phyloP scores from a whole-genome alignment of 2,888 invertebrate genomes.

The Itoplectis maculator region DNA sequence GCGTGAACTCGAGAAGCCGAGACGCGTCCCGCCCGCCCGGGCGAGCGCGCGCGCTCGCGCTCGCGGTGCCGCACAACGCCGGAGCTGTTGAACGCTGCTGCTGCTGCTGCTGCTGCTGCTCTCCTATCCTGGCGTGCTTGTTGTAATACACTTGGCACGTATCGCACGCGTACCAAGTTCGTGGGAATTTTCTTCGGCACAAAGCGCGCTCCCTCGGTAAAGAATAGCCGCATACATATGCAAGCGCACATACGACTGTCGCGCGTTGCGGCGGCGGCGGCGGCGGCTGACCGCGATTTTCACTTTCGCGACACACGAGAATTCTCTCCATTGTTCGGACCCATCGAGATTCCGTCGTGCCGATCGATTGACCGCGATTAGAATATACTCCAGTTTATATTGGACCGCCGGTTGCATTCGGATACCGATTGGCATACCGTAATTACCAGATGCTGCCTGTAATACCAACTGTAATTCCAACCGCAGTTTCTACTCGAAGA shows the following conservation, averaged over 20 bases:
- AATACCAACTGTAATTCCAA: neutral
- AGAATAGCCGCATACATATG: constrained; percentile 52
- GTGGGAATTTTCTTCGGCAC: constrained; percentile 66
- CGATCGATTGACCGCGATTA: constrained; percentile 56
- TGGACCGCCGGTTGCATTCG: neutral
- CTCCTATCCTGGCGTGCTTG: constrained; percentile 48
- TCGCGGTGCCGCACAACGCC: neutral
- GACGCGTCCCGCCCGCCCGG: constrained; percentile 31
- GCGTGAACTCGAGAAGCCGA: constrained; percentile 38
- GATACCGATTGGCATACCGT: neutral
- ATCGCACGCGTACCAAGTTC: constrained; percentile 70
- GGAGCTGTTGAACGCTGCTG: too few species aligned
- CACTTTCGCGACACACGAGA: constrained; percentile 66
- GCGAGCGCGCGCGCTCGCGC: neutral
- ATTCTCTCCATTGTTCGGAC: constrained; percentile 62
- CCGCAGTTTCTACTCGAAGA: neutral
- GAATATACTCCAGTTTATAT: constrained; percentile 37
- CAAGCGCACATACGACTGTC: constrained; percentile 22
- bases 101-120: neutral
- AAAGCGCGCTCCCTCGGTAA: constrained; percentile 37
- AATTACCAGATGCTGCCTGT: constrained; percentile 3
- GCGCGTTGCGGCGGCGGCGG: neutral
- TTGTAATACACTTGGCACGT: constrained; percentile 69
- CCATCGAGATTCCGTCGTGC: constrained; percentile 49
- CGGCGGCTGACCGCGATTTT: constrained; percentile 63